Evolutionary conservation across 92 coral and sea anemone species (phyloP).

Genomic region (Phenganax stokvisi): DNA sequence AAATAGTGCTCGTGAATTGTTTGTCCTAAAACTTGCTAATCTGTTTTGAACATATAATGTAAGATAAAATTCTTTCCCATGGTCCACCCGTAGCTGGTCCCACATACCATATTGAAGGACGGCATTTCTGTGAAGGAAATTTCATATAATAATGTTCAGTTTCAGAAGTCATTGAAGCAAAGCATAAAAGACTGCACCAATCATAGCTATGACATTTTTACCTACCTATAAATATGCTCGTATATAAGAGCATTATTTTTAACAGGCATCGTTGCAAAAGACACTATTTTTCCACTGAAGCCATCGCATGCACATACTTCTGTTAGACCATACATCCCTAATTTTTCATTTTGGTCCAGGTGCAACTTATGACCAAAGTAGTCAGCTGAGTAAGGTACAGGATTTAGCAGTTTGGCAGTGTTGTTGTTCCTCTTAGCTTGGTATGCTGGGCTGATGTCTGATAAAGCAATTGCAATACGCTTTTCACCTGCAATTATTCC

Average conservation of each 20-base stretch:
- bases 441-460: constrained; percentile 24
- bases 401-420: constrained; percentile 50
- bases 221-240: constrained; percentile 53
- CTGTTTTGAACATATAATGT: constrained; percentile 42
- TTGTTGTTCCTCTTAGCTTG: constrained; percentile 49
- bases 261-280: constrained; percentile 57
- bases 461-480: constrained; percentile 44
- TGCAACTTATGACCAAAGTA: constrained; percentile 62
- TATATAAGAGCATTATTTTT: constrained; percentile 53
- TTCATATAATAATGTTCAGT: neutral
- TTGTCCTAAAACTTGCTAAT: constrained; percentile 37
- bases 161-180: neutral
- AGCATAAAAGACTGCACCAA: constrained; percentile 9
- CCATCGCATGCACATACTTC: constrained; percentile 63
- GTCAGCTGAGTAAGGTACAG: constrained; percentile 52
- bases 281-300: constrained; percentile 52
- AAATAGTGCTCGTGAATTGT: constrained; percentile 29
- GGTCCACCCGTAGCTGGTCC: constrained; percentile 63
- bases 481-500: constrained; percentile 50
- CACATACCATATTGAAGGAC: constrained; percentile 50
- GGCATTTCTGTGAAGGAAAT: constrained; percentile 18
- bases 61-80: constrained; percentile 58
- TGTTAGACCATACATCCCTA: constrained; percentile 57
- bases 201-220: neutral
- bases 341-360: constrained; percentile 55